Base-by-base conservation (phyloP, 2,888 invertebrate species). In the Cheilosia impressa region DNA sequence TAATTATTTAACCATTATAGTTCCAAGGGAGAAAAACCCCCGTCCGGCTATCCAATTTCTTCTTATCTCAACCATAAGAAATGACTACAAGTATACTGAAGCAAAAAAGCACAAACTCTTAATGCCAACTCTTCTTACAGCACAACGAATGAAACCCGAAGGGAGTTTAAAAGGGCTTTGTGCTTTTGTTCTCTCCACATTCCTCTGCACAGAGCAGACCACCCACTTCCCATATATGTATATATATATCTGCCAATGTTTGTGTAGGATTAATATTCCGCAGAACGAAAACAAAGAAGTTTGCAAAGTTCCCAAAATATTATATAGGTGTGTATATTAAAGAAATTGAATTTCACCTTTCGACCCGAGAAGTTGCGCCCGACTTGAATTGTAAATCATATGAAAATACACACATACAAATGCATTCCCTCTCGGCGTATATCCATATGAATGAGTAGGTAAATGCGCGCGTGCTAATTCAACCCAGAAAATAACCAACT, bases 231-330 rank as follows among this genome's bases (percentile, higher is more conserved):
- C 31, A 31, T 9, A 31, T 9, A 31, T 6, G 7, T 17, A 15
- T 6, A 31, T n/a, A 19, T 53, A 27, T 4, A 22, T n/a, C 27
- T 53, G 1, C 1, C 17, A 45, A 24, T 73, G n/a, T 66, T 75
- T 76, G 55, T 69, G 34, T 60, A 55, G 34, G 43, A 47, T 69
- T 55, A 53, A 52, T 53, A 69, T 69, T 77, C 60, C 10, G 22
- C 38, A 53, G 60, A 68, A 77, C 50, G 53, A 76, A 75, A 76
- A 68, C 50, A 66, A 47, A 31, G 41, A 68, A 43, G n/a, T 60
- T 77, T 27, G 15, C 22, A n/a, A 43, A 43, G 31, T 60, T 58
- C 58, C 57, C 65, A 66, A 77, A 68, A 68, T 52, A 77, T 58
- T 17, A 43, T 17, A 43, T n/a, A n/a, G n/a, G n/a, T n/a, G n/a